Evolutionary conservation across 2,113 vertebrate genomes (phyloP), one percentile per base, ranked within the genome.

Genomic region (Epinephelus fuscoguttatus): DNA sequence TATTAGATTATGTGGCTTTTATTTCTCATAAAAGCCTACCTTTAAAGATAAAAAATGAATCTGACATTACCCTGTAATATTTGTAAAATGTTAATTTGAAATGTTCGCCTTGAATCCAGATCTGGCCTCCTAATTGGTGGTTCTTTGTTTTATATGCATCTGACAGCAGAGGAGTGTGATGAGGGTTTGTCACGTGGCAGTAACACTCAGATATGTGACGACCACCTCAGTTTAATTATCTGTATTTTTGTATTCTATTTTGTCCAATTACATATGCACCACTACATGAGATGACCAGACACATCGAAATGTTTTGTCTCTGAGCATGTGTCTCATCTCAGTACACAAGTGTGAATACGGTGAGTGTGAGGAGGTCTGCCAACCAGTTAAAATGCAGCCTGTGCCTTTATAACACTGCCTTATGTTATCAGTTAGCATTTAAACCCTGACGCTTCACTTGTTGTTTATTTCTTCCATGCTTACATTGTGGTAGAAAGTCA

Each of bases 361-460:
- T 2, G n/a, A 53, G 53, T 50, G 68, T 71, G 37, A 75, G 19
- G 66, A 40, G 33, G 25, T 71, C 21, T 49, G 23, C 11, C 4
- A 15, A 55, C 0, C 57, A 47, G 53, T 83, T 77, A 0, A 80
- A 76, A 47, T 68, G 68, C 71, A 86, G 30, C 66, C 70, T 68
- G 92, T 94, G 92, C 92, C 92, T 94, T 93, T 89, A 74, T 75
- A 88, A 89, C 61, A 83, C 78, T 91, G 91, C 88, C 91, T 91
- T 92, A 86, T 75, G 33, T 82, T 78, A 57, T 50, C 60, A 50
- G 30, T 88, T 78, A 47, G n/a, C 60, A 81, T 75, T 78, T 23
- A 83, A 87, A 75, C 49, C 52, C 19, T 52, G 49, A 87, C 1
- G 6, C 42, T 68, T 81, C 47, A 68, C 64, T 27, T n/a, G 47